A percentile compares a stretch with the other conserved stretches of the same genome.
These are phyloP conservation scores for Mirza zaza DNA, from an alignment of 2,113 vertebrate genomes.

Conservation along the genomic window DNA sequence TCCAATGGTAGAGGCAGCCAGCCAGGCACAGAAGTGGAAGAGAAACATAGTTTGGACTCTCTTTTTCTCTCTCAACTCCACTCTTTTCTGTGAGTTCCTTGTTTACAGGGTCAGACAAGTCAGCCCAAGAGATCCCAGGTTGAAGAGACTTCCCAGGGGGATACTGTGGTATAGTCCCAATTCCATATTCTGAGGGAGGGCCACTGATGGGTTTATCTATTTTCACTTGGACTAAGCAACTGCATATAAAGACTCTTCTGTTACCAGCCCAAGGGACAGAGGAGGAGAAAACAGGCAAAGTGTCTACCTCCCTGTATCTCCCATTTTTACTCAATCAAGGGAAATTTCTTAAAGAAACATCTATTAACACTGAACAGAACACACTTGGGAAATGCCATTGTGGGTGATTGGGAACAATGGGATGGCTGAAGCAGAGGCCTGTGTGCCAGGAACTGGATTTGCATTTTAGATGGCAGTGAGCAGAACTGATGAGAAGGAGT, in stretches of 20 bases:
- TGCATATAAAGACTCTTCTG: background rate
- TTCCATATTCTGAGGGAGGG: background rate
- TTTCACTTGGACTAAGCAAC: background rate
- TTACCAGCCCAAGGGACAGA: background rate
- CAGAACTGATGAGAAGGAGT: background rate
- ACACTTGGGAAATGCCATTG: background rate
- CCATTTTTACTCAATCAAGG: background rate
- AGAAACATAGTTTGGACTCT: background rate
- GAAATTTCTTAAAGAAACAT: background rate
- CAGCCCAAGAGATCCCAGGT: background rate
- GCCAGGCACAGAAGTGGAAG: background rate
- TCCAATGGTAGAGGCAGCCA: background rate
- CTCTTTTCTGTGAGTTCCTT: background rate
- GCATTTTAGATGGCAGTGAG: background rate
- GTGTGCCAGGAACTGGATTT: background rate
- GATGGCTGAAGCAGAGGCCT: background rate
- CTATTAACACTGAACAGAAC: background rate
- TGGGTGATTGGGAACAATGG: background rate
- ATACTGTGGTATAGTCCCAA: background rate
- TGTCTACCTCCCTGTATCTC: background rate
- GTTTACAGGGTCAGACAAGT: background rate
- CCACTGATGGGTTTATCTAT: background rate
- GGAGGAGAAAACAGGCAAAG: background rate
- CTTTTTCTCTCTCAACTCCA: background rate
- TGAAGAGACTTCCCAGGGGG: background rate